These are phyloP conservation scores for Tauraco hartlaubi DNA, from an alignment of 2,797 vertebrate genomes.

Conservation along the genomic window DNA sequence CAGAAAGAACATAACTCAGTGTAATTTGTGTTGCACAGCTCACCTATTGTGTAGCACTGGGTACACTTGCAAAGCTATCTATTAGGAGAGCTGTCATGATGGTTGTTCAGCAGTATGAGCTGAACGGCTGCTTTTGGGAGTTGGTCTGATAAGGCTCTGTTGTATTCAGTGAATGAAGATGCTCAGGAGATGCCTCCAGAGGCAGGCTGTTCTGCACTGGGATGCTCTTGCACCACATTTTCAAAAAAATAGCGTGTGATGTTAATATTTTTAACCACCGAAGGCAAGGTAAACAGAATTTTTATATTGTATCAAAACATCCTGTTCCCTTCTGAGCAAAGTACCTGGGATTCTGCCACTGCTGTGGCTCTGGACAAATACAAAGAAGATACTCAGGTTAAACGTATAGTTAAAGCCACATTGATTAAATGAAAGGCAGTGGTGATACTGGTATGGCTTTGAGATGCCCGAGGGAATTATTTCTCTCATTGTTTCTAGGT, in stretches of 20 bases:
- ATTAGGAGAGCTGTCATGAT: neutral
- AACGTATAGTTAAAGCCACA: neutral
- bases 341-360: neutral
- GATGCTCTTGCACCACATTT: neutral
- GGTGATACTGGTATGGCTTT: neutral
- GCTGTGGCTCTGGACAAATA: neutral
- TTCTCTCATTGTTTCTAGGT: neutral
- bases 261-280: neutral
- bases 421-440: neutral
- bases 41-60: neutral
- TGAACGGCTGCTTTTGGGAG: neutral
- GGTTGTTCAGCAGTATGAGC: neutral
- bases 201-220: neutral
- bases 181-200: neutral
- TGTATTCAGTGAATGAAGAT: neutral
- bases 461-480: neutral
- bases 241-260: neutral
- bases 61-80: neutral
- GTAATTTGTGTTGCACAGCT: slow-evolving; percentile 46
- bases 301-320: neutral
- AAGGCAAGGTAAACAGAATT: neutral
- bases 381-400: neutral
- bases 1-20: slow-evolving; percentile 35
- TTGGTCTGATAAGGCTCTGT: neutral
- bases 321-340: neutral